phyloP scores from a whole-genome alignment of 2,797 vertebrate species.

The Gobionotothen gibberifrons region DNA sequence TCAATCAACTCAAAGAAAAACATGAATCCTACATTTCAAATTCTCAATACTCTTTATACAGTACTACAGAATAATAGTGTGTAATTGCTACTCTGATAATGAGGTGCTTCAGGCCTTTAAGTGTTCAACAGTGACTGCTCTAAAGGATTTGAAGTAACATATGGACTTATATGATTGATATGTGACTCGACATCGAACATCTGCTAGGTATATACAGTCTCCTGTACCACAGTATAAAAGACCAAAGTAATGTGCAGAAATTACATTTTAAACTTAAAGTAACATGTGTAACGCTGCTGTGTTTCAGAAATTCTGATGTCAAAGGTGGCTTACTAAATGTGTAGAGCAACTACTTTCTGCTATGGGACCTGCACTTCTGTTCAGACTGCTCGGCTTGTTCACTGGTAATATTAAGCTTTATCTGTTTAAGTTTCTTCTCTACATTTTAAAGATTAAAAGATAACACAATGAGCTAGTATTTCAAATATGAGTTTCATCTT shows the following conservation, averaged over 20 bases:
- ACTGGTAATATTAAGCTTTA: slow-evolving; percentile 27
- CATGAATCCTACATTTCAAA: not conserved
- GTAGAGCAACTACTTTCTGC: slow-evolving; percentile 1
- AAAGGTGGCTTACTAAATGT: not conserved
- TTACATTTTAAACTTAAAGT: not conserved
- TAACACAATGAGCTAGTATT: not conserved
- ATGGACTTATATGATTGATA: not conserved
- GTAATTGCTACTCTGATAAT: not conserved
- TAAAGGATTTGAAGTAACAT: not conserved
- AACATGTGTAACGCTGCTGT: not conserved
- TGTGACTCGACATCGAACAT: not conserved
- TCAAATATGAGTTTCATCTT: not conserved
- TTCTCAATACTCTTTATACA: not conserved
- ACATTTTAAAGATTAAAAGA: not conserved
- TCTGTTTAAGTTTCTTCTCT: not conserved
- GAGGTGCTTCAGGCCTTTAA: not conserved
- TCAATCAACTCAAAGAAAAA: not conserved
- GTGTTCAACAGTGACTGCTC: too few relatives aligned
- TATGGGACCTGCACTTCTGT: slow-evolving; percentile 36
- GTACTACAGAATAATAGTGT: not conserved
- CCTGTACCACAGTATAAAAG: not conserved
- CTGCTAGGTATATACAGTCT: not conserved
- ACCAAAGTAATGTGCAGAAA: not conserved
- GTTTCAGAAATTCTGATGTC: slow-evolving; percentile 20
- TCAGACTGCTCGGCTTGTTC: slow-evolving; percentile 28